phyloP scores from a whole-genome alignment of 1,140 invertebrate species.

The Zaprionus davidi region DNA sequence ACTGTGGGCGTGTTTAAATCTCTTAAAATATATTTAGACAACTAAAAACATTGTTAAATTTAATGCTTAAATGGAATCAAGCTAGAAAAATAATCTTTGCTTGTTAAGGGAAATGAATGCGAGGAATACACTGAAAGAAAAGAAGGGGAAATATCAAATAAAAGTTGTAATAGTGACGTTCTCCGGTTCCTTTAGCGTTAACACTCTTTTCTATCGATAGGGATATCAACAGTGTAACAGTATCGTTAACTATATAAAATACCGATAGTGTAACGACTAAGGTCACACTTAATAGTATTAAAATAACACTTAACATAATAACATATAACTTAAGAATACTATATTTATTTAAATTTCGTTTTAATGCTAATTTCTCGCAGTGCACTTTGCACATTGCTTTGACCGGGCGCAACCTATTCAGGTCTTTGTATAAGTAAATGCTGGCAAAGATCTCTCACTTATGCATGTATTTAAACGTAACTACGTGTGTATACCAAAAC shows the following conservation, averaged over 20 bases:
- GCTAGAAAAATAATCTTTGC: not conserved
- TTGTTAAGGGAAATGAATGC: not conserved
- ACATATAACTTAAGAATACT: not conserved
- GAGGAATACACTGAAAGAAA: not conserved
- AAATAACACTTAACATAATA: not conserved
- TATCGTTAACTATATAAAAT: too few species aligned
- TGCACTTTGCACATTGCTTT: not conserved
- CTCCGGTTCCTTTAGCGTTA: too few species aligned
- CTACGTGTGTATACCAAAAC: slow-evolving; percentile 33
- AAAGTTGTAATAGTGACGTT: too few species aligned
- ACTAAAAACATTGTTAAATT: slow-evolving; percentile 1
- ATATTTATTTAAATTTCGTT: not conserved
- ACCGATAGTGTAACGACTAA: too few species aligned
- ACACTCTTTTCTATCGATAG: too few species aligned
- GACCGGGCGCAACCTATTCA: not conserved
- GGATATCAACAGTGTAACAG: too few species aligned
- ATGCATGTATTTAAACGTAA: slow-evolving; percentile 47
- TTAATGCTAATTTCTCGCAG: not conserved
- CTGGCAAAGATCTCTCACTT: slow-evolving; percentile 41
- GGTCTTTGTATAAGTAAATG: slow-evolving; percentile 41
- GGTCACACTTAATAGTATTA: too few species aligned
- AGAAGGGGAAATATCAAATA: not conserved
- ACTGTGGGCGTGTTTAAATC: not conserved
- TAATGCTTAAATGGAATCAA: not conserved
- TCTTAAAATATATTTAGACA: not conserved